Percentiles rank a stretch among this genome's conserved stretches.
Evolutionary conservation across 2,797 vertebrate genomes (phyloP).

Genomic region (Melanogrammus aeglefinus): DNA sequence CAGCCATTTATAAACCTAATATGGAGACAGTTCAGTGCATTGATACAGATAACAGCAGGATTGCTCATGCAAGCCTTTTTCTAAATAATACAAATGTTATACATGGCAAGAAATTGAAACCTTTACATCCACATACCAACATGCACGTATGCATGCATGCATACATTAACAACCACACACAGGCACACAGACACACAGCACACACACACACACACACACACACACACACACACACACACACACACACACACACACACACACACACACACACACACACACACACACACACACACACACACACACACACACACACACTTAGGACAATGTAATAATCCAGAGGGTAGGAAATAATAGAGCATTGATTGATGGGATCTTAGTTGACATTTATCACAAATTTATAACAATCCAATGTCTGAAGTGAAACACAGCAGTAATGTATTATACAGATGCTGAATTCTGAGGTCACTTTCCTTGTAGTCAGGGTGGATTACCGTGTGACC

Average conservation of each 20-base stretch:
- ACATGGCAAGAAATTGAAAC: neutral
- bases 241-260: too few species aligned
- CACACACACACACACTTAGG: conserved; percentile 20
- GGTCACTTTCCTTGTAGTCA: conserved; percentile 47
- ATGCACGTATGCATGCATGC: neutral
- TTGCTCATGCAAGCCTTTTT: neutral
- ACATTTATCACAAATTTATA: conserved; percentile 59
- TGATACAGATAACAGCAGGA: neutral
- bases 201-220: too few species aligned
- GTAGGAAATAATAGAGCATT: conserved; percentile 32
- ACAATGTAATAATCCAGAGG: neutral
- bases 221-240: too few species aligned
- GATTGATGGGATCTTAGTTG: conserved; percentile 56
- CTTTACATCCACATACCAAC: neutral
- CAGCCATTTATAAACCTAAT: neutral
- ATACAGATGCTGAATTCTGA: conserved; percentile 53
- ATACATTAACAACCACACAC: neutral
- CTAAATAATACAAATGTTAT: conserved; percentile 2
- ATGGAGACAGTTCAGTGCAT: neutral
- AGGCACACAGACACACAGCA: too few species aligned
- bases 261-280: neutral
- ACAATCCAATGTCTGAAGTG: conserved; percentile 50
- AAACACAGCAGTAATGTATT: conserved; percentile 44
- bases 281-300: conserved; percentile 12
- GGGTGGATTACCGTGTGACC: conserved; percentile 50